Evolutionary conservation across 2,113 vertebrate species (phyloP), one percentile per base, ranked within the genome.

Genomic region (Lamprologus tigripictilis): DNA sequence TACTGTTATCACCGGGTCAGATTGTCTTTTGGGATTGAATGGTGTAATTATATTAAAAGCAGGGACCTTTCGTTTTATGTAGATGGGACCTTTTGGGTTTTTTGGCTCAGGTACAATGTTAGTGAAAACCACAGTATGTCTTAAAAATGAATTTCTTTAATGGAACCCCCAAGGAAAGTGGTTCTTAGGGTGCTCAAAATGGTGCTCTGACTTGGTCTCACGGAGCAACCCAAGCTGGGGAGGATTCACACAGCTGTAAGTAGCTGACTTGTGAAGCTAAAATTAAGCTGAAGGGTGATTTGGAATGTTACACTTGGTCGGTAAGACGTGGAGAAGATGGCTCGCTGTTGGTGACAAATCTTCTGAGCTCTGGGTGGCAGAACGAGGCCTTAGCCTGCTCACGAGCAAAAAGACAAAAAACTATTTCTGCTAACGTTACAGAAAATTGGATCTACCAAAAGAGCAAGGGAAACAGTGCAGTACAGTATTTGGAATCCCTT

Each of bases 191-290:
- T 21, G 17, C 55, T 84, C 47, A 19, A 66, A 85, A 84, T 85
- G 91, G 61, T 17, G 8, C 80, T 23, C 16, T 6, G 19, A 49
- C 28, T 45, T 9, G 26, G 76, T 53, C 47, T 91, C 37, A 33
- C 78, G 10, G 79, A 81, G 91, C 91, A 93, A 93, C 89, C 87
- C 86, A 90, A 93, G 93, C 88, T 35, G 40, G 61, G 49, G 57
- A 51, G 93, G 93, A 91, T 95, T 93, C 85, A 87, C 90, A 82
- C 87, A 58, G 78, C 85, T 93, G 90, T 85, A 95, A 94, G 94
- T 73, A 93, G 94, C 93, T 94, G 96, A 96, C 91, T 96, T 95
- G 94, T 92, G 93, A 95, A 93, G 95, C 95, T 96, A 96, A 96
- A 96, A 96, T 97, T 96, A 97, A 96, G 85, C 94, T 89, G 89